Evolutionary conservation across 2,797 vertebrate species (phyloP), one percentile per base, ranked within the genome.

Genomic region (Falco naumanni): DNA sequence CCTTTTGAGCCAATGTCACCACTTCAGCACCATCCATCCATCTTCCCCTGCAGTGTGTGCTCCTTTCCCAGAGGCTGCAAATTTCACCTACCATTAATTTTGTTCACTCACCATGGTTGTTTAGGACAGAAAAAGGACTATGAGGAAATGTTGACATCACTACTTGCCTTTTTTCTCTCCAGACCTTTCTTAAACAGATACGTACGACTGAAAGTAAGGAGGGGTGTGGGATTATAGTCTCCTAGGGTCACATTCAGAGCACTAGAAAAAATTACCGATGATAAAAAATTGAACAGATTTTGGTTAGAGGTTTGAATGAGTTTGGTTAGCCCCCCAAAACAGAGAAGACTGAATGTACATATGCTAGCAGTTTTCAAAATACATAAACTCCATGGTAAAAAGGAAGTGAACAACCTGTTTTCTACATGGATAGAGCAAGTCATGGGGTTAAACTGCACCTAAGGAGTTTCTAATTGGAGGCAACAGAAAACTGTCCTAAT

Each of bases 81-180:
- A 87, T 87, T 89, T 87, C 59, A 84, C 50, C 87, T 96, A 79
- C 60, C 41, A 69, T 79, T 82, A 70, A 86, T 81, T 84, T 75
- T 86, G 37, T 57, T 92, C 41, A 79, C 84, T 93, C 37, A 71
- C 12, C 16, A 19, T 8, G 4, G 22, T 21, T 68, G 31, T 76
- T 90, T 41, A 71, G 16, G 16, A 50, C 31, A 8, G 12, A 47
- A 80, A 87, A 83, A 61, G 8, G 56, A 48, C 24, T 16, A 15
- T 8, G n/a, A 79, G 37, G 31, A 87, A 87, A 76, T 17, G 13
- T 15, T 84, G 75, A 71, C 47, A 48, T 50, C 33, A 28, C 53
- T 71, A 53, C 17, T 51, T 43, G 10, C 16, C 14, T 60, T 70
- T n/a, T 83, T 68, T 68, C 65, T 68, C 61, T 75, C 69, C 45